Base-by-base conservation (phyloP, 2,888 invertebrate species). In the Rhagonycha fulva region DNA sequence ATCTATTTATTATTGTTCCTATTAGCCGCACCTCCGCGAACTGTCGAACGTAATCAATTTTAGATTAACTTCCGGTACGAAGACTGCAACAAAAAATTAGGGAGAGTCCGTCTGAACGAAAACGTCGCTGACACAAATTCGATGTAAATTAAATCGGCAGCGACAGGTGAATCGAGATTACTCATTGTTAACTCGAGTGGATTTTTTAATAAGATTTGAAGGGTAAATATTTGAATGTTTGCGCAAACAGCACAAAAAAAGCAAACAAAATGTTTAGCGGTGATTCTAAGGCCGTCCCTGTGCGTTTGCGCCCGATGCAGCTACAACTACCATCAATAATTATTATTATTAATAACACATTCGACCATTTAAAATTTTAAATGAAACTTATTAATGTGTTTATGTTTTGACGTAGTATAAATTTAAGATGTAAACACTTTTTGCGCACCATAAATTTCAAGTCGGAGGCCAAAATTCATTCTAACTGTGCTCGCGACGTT, bases 1-100 rank as follows among this genome's bases (percentile, higher is more conserved):
- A 66, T 26, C 63, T 66, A 66, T 66, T 26, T 66, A 66, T 66
- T 66, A 66, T 66, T 66, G 26, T 66, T 66, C 26, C 26, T 66
- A 66, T 66, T 24, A 66, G 63, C 63, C 26, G 63, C 63, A 66
- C 63, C 63, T 66, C 63, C 24, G 63, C 63, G 26, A 66, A 66
- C 63, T 66, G 26, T 66, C 63, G 19, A 66, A 24, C 19, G 63
- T 23, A 66, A 66, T 66, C 63, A 66, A 66, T 66, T 66, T 66
- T 66, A 66, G 63, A 66, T 66, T 66, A 66, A 24, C 63, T 66
- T 66, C 63, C 63, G 63, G 63, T 66, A 24, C 24, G 4, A n/a
- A 47, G n/a, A n/a, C 47, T 47, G 47, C 47, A 2, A 47, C n/a
- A 47, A 47, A 47, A 47, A 47, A 47, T 47, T 19, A 47, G 47